Percentiles rank a stretch among this genome's conserved stretches.
Evolutionary conservation across 2,797 vertebrate species (phyloP).

Genomic region (Galaxias olidus): DNA sequence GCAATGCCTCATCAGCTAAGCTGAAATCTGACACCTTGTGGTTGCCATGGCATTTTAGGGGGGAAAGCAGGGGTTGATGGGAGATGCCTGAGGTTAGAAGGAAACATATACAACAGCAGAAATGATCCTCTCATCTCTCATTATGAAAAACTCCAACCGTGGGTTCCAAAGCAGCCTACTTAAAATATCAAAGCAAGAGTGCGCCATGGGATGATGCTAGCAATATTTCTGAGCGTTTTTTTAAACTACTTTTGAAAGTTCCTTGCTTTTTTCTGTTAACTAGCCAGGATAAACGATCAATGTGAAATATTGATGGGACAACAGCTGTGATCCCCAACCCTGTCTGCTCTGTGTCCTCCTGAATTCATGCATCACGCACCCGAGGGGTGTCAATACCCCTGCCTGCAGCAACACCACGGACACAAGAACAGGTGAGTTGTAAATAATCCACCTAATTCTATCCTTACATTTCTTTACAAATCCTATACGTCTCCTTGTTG

Average conservation of each 20-base stretch:
- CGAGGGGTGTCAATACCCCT: conserved; percentile 75
- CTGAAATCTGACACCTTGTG: conserved; percentile 59
- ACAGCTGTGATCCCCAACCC: conserved; percentile 49
- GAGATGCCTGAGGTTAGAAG: conserved; percentile 34
- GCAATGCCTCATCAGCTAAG: conserved; percentile 45
- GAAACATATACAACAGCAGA: conserved; percentile 21
- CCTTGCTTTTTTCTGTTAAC: not conserved
- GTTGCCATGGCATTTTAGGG: conserved; percentile 61
- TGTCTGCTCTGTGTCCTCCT: conserved; percentile 51
- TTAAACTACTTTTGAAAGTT: not conserved
- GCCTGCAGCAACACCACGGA: conserved; percentile 76
- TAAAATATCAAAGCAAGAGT: no score
- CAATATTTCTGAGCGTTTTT: no score
- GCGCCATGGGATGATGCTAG: no score
- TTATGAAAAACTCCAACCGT: no score
- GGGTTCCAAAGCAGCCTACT: no score
- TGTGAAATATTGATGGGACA: conserved; percentile 65
- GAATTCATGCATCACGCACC: conserved; percentile 73
- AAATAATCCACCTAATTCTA: not conserved
- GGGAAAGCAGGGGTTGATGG: conserved; percentile 57
- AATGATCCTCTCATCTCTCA: not conserved
- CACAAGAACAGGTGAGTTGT: conserved; percentile 79
- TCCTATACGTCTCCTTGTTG: not conserved
- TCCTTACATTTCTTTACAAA: not conserved
- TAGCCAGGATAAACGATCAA: conserved; percentile 35